Conservation (phyloP, 2,113 vertebrate genomes). For the Glareola pratincola region DNA sequence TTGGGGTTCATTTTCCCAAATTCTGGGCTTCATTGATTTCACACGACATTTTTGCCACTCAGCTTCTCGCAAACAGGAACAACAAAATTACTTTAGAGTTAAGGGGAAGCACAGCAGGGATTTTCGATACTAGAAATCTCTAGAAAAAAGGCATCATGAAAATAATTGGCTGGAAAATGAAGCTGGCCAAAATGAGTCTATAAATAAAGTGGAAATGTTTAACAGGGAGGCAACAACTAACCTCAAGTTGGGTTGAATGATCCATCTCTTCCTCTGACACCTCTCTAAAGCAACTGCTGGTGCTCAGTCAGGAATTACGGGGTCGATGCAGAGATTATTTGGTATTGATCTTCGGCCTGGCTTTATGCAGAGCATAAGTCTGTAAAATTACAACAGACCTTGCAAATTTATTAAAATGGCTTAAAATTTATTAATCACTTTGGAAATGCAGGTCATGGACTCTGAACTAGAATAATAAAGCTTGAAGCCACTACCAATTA, state of each 20-base stretch:
- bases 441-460: conserved; percentile 13
- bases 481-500: conserved; percentile 18
- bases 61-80: neutral
- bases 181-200: neutral
- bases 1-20: neutral
- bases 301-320: neutral
- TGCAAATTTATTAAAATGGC: conserved; percentile 18
- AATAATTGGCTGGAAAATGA: conserved; percentile 19
- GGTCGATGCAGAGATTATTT: conserved; percentile 25
- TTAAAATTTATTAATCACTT: conserved; percentile 28
- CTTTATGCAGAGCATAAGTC: neutral
- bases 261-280: neutral
- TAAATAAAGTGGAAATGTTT: neutral
- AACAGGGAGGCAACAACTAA: neutral
- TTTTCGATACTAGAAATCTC: neutral
- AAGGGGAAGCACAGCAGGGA: neutral
- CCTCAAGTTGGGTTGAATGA: neutral
- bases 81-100: neutral
- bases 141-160: neutral
- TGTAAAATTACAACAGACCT: neutral
- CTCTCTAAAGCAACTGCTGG: neutral
- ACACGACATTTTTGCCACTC: neutral
- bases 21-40: neutral
- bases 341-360: conserved; percentile 24
- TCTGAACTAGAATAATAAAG: conserved; percentile 39